Conservation (phyloP, 2,797 vertebrate genomes). For the Gallirallus australis region DNA sequence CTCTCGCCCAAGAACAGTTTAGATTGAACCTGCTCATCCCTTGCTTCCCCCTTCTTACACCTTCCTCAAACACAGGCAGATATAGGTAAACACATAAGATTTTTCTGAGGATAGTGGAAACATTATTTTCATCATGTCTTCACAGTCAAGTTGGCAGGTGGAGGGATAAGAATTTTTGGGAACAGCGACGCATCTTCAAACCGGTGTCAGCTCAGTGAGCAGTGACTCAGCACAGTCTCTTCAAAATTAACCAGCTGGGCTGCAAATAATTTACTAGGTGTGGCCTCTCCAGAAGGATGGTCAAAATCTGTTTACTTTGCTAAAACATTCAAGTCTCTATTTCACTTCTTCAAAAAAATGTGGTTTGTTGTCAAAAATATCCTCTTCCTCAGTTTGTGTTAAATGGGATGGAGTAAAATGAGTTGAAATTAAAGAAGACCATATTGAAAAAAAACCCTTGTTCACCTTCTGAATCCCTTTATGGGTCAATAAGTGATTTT, state of each 20-base stretch:
- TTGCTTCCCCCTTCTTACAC: background rate
- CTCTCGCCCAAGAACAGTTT: background rate
- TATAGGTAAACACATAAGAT: rapidly evolving
- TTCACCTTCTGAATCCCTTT: background rate
- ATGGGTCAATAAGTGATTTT: background rate
- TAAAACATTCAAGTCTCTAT: background rate
- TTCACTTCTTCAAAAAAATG: background rate
- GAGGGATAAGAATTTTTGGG: background rate
- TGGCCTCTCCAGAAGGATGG: background rate
- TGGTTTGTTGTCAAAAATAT: background rate
- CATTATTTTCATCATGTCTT: background rate
- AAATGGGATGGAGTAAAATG: background rate
- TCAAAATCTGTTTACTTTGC: background rate
- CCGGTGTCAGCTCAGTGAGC: background rate
- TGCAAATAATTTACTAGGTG: background rate
- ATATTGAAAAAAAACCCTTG: background rate
- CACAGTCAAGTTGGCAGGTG: background rate
- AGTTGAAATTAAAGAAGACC: background rate
- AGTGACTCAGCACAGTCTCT: background rate
- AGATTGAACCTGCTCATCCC: background rate
- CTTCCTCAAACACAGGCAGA: background rate
- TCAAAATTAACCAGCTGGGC: background rate
- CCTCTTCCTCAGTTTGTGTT: background rate
- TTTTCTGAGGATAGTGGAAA: background rate
- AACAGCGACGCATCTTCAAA: background rate